Base-by-base conservation (phyloP, 2,888 invertebrate species). In the Drosophila fulvimacula region DNA sequence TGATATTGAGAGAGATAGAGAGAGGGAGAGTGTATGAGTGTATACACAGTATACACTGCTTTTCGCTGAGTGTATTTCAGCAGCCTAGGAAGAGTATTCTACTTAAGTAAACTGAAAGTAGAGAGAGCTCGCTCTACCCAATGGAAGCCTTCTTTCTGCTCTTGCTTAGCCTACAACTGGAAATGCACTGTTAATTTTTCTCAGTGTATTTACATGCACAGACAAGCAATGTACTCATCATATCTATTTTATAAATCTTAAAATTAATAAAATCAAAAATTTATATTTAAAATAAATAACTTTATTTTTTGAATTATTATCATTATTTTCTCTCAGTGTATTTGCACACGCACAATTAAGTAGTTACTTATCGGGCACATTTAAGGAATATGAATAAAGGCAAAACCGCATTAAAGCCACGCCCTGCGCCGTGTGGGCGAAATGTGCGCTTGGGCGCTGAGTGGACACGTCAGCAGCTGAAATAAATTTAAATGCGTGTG, bases 401-500 rank as follows among this genome's bases (percentile, higher is more conserved):
- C n/a, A 38, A 21, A 52, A 21, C n/a, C 38, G 36, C 52, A 48
- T 48, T 41, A 63, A 59, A 48, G 61, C 30, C n/a, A 19, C 24
- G 7, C 27, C 38, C 46, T 5, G 7, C n/a, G 10, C 21, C 17
- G 19, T n/a, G 30, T 36, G n/a, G 36, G 6, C 1, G 24, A 17
- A 27, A 9, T 11, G 32, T 15, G 36, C 30, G 13, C 21, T 21
- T 21, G 4, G 10, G 15, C 10, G 34, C 51, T 10, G 48, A 46
- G 32, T 19, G 63, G 48, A 24, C n/a, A 62, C 69, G 67, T 71
- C 60, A 68, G 67, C 71, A 72, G 65, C 82, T 88, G 69, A 85
- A 75, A 88, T 85, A 76, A 82, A 82, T 75, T 75, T 61, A 82
- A 88, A 87, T 82, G 82, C 70, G 76, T 81, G 63, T 64, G 88